Base-by-base conservation (phyloP, 2,113 vertebrate genomes). In the Theristicus caerulescens region DNA sequence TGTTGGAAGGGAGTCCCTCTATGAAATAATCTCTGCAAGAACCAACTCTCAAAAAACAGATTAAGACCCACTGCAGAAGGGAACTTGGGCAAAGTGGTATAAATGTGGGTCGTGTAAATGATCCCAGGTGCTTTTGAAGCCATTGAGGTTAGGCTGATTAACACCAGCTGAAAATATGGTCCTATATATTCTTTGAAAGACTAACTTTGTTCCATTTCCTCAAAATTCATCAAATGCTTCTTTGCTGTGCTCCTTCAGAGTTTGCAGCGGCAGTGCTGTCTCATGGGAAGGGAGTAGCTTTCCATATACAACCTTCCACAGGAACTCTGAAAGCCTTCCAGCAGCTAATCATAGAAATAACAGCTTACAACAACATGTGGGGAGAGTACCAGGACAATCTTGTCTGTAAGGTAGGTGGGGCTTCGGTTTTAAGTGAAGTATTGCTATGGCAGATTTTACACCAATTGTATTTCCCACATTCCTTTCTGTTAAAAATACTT, bases 291-390 rank as follows among this genome's bases (percentile, higher is more conserved):
- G 99, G 99, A 69, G 99, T 98, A 7, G 98, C 98, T 24, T 99
- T 99, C 93, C 95, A 97, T 25, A 77, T 98, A 32, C 93, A 97
- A 9, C 97, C 98, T 13, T 86, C 97, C 52, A 94, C 73, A 6
- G 99, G 99, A 77, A 96, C 36, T 13, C 98, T 99, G 95, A 96
- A 97, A 40, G 97, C 98, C 12, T 98, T 98, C 94, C 98, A 99
- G 96, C 97, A 98, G 62, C 97, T 97, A n/a, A 93, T 71, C 38
- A 90, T 99, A 76, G 96, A 98, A 81, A 97, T 99, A 97, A 98
- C 98, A 9, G 99, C 98, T 82, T 99, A 98, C 86, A 98, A 97
- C 34, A 98, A 99, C 96, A 99, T 99, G 99, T 99, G 99, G 99
- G 99, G 99, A 51, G 98, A 99, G 67, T 99, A 99, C 97, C 93